phyloP scores from a whole-genome alignment of 2,888 invertebrate species.

The Sinopyrophorus schimmeli region DNA sequence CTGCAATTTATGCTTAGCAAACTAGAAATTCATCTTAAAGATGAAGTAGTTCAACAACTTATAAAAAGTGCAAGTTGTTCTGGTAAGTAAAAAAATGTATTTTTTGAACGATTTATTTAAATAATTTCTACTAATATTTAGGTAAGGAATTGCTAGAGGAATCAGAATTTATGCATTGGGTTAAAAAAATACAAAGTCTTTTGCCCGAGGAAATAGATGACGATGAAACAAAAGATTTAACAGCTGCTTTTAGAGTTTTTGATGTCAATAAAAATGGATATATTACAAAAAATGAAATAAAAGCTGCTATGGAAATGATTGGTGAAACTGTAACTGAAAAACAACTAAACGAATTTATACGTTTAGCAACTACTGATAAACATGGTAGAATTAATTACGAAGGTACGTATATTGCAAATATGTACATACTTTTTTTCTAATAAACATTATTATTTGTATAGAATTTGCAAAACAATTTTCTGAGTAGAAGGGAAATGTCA shows the following conservation, averaged over 20 bases:
- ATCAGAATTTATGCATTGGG: slow-evolving; percentile 78
- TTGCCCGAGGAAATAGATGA: slow-evolving; percentile 64
- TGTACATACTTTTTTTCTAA: not conserved
- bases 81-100: slow-evolving; percentile 26
- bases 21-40: slow-evolving; percentile 74
- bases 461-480: slow-evolving; percentile 65
- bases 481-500: no score
- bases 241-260: slow-evolving; percentile 88
- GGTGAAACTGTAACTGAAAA: slow-evolving; percentile 76
- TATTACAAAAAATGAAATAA: slow-evolving; percentile 79
- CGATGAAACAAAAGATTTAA: slow-evolving; percentile 75
- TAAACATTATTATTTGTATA: slow-evolving; percentile 51
- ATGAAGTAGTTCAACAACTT: slow-evolving; percentile 73
- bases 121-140: slow-evolving; percentile 48
- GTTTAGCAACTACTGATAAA: slow-evolving; percentile 76
- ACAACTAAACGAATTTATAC: slow-evolving; percentile 74
- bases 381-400: slow-evolving; percentile 83
- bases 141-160: slow-evolving; percentile 77
- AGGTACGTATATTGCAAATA: slow-evolving; percentile 58
- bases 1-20: slow-evolving; percentile 78
- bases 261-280: slow-evolving; percentile 90
- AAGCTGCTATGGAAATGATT: slow-evolving; percentile 80
- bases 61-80: slow-evolving; percentile 64
- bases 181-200: slow-evolving; percentile 72
- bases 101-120: slow-evolving; percentile 41